Evolutionary conservation across 1,140 invertebrate species (phyloP).

Genomic region (Prorops nasuta): DNA sequence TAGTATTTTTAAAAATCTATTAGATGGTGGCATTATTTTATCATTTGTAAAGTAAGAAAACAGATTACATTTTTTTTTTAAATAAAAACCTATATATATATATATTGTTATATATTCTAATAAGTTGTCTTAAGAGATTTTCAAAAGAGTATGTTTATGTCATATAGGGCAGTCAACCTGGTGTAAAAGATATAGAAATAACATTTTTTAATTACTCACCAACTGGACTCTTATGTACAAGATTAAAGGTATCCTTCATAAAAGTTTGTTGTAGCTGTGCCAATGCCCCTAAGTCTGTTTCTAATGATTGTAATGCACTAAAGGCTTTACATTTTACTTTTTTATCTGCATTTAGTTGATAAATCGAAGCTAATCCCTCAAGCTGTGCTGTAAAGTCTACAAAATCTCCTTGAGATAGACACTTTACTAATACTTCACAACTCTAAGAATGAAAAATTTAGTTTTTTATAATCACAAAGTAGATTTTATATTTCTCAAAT

Average conservation of each 20-base stretch:
- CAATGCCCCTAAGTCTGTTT: conserved; percentile 84
- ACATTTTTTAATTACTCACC: conserved; percentile 55
- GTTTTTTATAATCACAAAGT: not conserved
- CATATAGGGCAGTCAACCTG: too few relatives aligned
- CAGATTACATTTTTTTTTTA: too few relatives aligned
- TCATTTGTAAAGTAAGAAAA: too few relatives aligned
- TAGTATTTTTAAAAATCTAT: too few relatives aligned
- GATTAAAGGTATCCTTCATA: conserved; percentile 80
- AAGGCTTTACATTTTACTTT: conserved; percentile 93
- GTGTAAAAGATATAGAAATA: too few relatives aligned
- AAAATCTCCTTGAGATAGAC: conserved; percentile 80
- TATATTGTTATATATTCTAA: too few relatives aligned
- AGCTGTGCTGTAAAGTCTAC: conserved; percentile 90
- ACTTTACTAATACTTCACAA: conserved; percentile 82
- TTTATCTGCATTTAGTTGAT: conserved; percentile 91
- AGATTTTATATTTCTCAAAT: not conserved
- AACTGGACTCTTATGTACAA: conserved; percentile 87
- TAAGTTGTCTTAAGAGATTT: too few relatives aligned
- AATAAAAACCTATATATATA: too few relatives aligned
- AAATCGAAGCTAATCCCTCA: conserved; percentile 87
- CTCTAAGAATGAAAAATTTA: conserved; percentile 60
- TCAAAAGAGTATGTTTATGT: too few relatives aligned
- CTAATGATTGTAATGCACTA: conserved; percentile 85
- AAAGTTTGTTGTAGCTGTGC: conserved; percentile 79
- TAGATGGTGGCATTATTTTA: too few relatives aligned